Evolutionary conservation across 2,888 invertebrate genomes (phyloP).

Genomic region (Euclidia mi): DNA sequence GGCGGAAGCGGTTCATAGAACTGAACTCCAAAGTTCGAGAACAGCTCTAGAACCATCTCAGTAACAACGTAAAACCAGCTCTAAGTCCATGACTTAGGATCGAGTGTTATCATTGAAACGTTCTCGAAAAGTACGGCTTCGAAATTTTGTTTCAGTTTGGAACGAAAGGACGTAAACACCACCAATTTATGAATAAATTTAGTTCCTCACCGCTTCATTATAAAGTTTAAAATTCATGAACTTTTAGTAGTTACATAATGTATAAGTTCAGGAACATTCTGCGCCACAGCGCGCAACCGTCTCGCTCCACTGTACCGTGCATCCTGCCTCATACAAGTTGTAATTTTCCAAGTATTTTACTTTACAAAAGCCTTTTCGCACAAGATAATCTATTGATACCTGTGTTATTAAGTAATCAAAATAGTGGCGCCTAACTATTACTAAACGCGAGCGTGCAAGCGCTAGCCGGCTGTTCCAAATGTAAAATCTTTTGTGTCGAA

Average conservation of each 20-base stretch:
- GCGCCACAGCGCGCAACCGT: conserved; percentile 84
- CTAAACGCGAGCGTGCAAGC: conserved; percentile 14
- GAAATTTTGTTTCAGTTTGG: conserved; percentile 62
- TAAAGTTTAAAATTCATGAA: conserved; percentile 50
- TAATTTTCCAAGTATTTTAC: conserved; percentile 78
- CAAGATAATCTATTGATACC: conserved; percentile 26
- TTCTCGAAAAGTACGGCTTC: conserved; percentile 53
- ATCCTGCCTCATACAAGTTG: conserved; percentile 83
- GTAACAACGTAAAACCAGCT: conserved; percentile 43
- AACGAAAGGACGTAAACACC: conserved; percentile 52
- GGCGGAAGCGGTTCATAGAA: conserved; percentile 89
- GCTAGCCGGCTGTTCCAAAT: conserved; percentile 20
- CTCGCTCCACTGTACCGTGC: conserved; percentile 87
- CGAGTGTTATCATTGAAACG: conserved; percentile 36
- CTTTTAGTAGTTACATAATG: conserved; percentile 37
- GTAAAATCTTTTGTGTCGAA: conserved; percentile 45
- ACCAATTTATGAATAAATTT: conserved; percentile 23
- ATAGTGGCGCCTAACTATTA: background rate
- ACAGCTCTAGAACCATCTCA: conserved; percentile 52
- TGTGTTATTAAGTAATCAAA: conserved; percentile 27
- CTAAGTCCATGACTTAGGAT: conserved; percentile 42
- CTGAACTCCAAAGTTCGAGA: conserved; percentile 54
- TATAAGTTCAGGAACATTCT: conserved; percentile 69
- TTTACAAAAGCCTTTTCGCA: conserved; percentile 58
- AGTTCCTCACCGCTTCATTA: conserved; percentile 3